These are phyloP conservation scores for Climacteris rufus DNA, from an alignment of 2,113 vertebrate species.

Conservation along the genomic window DNA sequence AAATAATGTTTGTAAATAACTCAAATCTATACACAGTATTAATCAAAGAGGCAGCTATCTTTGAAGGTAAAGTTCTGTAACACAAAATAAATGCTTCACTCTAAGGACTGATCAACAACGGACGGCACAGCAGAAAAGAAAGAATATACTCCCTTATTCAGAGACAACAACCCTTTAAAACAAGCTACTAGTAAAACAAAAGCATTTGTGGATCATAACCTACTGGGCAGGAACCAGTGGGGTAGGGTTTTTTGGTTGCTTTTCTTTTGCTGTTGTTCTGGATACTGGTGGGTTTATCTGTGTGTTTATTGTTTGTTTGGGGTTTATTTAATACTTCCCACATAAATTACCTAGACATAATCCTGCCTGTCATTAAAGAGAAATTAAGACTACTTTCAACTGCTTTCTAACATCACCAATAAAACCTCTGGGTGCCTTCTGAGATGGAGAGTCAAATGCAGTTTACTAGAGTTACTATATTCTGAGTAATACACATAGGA, in stretches of 20 bases:
- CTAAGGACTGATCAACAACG: not conserved
- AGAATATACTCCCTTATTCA: not conserved
- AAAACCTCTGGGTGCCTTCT: not conserved
- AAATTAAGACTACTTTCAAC: not conserved
- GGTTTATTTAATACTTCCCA: not conserved
- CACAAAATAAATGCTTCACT: not conserved
- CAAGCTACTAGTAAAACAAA: not conserved
- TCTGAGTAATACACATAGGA: not conserved
- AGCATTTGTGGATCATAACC: not conserved
- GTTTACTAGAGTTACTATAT: not conserved
- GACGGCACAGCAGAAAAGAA: not conserved
- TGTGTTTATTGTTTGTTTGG: not conserved
- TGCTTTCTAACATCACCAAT: not conserved
- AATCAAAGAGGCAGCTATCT: not conserved
- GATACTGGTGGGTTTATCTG: not conserved
- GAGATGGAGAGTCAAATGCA: not conserved
- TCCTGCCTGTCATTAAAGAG: not conserved
- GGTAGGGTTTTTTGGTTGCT: not conserved
- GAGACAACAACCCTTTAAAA: not conserved
- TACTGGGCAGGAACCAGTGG: not conserved
- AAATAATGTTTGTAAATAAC: not conserved
- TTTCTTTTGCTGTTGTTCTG: not conserved
- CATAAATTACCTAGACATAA: not conserved
- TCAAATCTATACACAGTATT: not conserved
- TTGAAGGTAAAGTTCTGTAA: not conserved